Evolutionary conservation across 2,888 invertebrate genomes (phyloP).

Genomic region (Meganola albula): DNA sequence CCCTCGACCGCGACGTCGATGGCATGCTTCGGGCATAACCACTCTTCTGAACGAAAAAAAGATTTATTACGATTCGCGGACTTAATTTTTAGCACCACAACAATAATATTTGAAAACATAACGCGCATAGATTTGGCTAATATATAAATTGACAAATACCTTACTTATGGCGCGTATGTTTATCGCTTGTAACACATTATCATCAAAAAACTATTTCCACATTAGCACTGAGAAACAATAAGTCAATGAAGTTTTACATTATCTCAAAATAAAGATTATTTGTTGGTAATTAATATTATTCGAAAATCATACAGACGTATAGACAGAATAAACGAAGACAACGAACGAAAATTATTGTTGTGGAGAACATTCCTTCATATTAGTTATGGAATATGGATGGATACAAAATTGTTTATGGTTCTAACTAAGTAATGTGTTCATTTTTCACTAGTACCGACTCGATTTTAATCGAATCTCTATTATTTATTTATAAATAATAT

Average conservation of each 20-base stretch:
- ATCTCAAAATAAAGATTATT: constrained; percentile 35
- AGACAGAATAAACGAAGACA: constrained; percentile 16
- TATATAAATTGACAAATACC: constrained; percentile 46
- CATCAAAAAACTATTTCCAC: constrained; percentile 6
- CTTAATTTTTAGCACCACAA: constrained; percentile 26
- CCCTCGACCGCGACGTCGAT: constrained; percentile 77
- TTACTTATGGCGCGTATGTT: constrained; percentile 46
- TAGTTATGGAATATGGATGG: too few species aligned
- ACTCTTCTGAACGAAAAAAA: constrained; percentile 42
- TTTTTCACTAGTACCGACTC: constrained; percentile 4
- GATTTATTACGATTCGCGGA: constrained; percentile 24
- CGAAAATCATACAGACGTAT: constrained; percentile 26
- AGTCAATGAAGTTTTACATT: constrained; percentile 36
- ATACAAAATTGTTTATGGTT: constrained; percentile 28
- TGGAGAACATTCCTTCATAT: too few species aligned
- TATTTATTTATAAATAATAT: too few species aligned
- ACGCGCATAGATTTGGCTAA: constrained; percentile 50
- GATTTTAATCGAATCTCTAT: constrained; percentile 12
- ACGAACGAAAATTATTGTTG: constrained; percentile 26
- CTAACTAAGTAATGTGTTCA: too few species aligned
- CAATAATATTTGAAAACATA: constrained; percentile 31
- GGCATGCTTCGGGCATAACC: constrained; percentile 70
- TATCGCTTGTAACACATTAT: constrained; percentile 30
- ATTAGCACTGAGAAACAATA: constrained; percentile 18
- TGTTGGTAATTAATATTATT: constrained; percentile 25